These are phyloP conservation scores for Drosophila antonietae DNA, from an alignment of 2,888 invertebrate species.

Conservation along the genomic window DNA sequence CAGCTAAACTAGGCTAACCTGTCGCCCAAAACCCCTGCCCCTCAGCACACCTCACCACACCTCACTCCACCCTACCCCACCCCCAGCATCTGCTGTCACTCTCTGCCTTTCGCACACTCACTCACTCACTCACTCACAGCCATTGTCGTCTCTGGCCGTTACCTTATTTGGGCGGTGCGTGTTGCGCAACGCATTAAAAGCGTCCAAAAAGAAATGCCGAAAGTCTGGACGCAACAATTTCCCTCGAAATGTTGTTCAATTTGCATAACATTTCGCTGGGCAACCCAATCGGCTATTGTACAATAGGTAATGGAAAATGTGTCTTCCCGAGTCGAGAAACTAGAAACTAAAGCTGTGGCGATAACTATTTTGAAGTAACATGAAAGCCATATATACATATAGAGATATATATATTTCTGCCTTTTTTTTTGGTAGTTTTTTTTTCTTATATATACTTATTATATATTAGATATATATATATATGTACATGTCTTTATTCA, in stretches of 20 bases:
- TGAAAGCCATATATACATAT: constrained; percentile 35
- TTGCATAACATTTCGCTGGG: constrained; percentile 53
- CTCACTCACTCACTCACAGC: no score
- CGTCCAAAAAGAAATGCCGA: constrained; percentile 20
- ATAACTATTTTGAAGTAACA: constrained; percentile 11
- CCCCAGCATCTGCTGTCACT: not conserved
- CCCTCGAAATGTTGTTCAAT: constrained; percentile 54
- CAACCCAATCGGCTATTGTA: constrained; percentile 46
- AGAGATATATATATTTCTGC: constrained; percentile 7
- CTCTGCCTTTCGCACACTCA: not conserved
- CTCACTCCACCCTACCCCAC: not conserved
- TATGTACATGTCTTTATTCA: constrained; percentile 14
- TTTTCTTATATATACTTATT: not conserved
- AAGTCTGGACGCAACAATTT: constrained; percentile 53
- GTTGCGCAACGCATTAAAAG: constrained; percentile 49
- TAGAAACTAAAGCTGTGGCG: constrained; percentile 12
- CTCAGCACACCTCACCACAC: no score
- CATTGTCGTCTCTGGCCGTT: not conserved
- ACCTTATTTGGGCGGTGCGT: constrained; percentile 49
- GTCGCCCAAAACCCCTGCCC: constrained; percentile 12
- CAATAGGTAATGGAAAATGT: constrained; percentile 57
- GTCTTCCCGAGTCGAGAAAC: not conserved
- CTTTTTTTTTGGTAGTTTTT: not conserved
- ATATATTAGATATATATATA: not conserved
- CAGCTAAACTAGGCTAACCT: constrained; percentile 56